phyloP scores from a whole-genome alignment of 2,888 invertebrate species.

The Spodoptera littoralis region DNA sequence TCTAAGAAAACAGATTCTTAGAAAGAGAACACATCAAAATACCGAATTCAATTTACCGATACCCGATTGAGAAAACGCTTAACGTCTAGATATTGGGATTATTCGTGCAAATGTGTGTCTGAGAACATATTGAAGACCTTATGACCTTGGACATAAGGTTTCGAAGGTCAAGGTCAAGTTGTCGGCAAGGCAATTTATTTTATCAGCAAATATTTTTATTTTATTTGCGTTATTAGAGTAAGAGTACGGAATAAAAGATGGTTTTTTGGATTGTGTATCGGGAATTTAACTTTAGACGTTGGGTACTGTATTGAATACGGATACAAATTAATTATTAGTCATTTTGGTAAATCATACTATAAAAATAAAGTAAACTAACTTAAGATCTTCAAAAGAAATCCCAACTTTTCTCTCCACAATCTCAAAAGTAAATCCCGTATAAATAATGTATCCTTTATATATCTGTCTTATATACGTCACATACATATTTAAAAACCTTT shows the following conservation, averaged over 20 bases:
- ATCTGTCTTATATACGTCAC: slow-evolving; percentile 2
- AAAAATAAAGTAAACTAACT: no score
- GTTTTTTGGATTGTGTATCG: slow-evolving; percentile 8
- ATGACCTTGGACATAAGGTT: slow-evolving; percentile 15
- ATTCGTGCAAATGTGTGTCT: slow-evolving; percentile 40
- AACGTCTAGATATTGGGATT: slow-evolving; percentile 35
- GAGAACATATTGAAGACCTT: slow-evolving; percentile 35
- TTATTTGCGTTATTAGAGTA: slow-evolving; percentile 25
- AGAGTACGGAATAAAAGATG: slow-evolving; percentile 10
- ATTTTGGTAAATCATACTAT: not conserved
- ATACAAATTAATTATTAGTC: not conserved
- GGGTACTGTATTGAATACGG: not conserved
- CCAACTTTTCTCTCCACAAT: no score
- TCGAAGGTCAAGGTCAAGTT: slow-evolving; percentile 29
- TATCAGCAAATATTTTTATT: slow-evolving; percentile 42
- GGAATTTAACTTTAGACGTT: slow-evolving; percentile 1
- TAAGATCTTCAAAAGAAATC: no score
- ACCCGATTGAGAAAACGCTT: slow-evolving; percentile 33
- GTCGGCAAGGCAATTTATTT: slow-evolving; percentile 43
- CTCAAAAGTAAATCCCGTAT: no score
- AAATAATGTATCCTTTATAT: not conserved
- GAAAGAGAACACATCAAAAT: slow-evolving; percentile 28
- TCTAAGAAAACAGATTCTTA: slow-evolving; percentile 14
- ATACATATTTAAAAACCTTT: slow-evolving; percentile 35
- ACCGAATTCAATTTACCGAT: slow-evolving; percentile 38